Conservation (phyloP, 2,888 invertebrate species). For the Ommatoiulus sabulosus region DNA sequence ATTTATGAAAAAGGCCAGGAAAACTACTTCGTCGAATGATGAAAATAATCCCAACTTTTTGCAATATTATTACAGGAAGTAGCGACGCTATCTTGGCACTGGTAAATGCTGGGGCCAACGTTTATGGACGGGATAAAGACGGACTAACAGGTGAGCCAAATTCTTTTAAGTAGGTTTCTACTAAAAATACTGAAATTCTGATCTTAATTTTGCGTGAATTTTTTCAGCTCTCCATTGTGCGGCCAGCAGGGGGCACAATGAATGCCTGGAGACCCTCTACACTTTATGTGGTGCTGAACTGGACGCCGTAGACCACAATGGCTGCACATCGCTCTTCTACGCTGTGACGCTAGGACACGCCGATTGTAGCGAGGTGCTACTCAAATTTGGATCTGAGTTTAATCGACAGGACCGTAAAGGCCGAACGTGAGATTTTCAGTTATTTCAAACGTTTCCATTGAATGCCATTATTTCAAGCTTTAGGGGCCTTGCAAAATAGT, state of each 20-base stretch:
- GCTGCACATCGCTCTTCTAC: conserved; percentile 96
- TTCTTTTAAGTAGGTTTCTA: not conserved
- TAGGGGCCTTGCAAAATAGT: too few species aligned
- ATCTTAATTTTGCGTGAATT: not conserved
- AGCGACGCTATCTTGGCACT: conserved; percentile 90
- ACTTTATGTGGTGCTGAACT: conserved; percentile 89
- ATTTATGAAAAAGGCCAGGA: too few species aligned
- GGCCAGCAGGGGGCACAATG: conserved; percentile 93
- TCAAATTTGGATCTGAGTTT: conserved; percentile 90
- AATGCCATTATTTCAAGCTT: too few species aligned
- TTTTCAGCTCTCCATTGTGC: conserved; percentile 89
- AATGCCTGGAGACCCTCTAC: conserved; percentile 88
- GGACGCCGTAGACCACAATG: conserved; percentile 91
- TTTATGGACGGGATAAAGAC: conserved; percentile 88
- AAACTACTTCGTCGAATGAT: not conserved
- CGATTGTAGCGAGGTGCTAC: conserved; percentile 87
- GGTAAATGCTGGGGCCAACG: conserved; percentile 86
- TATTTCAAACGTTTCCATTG: too few species aligned
- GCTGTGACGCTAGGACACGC: conserved; percentile 96
- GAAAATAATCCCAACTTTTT: not conserved
- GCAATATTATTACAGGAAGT: conserved; percentile 73
- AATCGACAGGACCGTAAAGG: conserved; percentile 94
- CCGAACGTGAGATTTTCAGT: conserved; percentile 76
- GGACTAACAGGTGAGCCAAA: conserved; percentile 78
- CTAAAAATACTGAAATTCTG: conserved; percentile 29